phyloP scores from a whole-genome alignment of 1,140 invertebrate genomes.

The Caenorhabditis latens region DNA sequence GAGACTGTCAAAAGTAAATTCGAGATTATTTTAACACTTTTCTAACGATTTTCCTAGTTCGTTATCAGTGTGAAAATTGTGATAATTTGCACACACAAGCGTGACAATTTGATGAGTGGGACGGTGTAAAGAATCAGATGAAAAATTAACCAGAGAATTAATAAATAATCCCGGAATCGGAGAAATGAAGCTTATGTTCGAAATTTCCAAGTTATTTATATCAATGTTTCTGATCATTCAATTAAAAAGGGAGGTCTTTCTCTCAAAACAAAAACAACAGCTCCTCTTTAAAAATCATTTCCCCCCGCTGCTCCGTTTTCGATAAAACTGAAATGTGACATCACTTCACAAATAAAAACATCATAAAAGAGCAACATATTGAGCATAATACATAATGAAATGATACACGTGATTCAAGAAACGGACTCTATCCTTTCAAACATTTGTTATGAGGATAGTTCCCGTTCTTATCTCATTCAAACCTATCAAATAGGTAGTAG shows the following conservation, averaged over 20 bases:
- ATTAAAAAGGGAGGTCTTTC: not conserved
- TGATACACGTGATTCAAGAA: not conserved
- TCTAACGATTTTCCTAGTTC: slow-evolving; percentile 14
- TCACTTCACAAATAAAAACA: slow-evolving; percentile 2
- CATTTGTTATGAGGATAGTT: not conserved
- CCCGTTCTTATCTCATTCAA: not conserved
- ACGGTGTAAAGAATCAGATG: slow-evolving; percentile 1
- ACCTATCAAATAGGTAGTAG: not conserved
- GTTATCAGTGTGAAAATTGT: slow-evolving; percentile 36
- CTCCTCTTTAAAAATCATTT: slow-evolving; percentile 33
- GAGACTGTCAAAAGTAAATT: slow-evolving; percentile 27
- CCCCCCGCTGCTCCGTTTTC: not conserved
- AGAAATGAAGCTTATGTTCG: not conserved
- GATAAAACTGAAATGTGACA: slow-evolving; percentile 27
- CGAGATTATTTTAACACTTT: slow-evolving; percentile 53
- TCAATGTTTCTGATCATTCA: not conserved
- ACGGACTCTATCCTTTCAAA: slow-evolving; percentile 34
- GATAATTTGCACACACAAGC: slow-evolving; percentile 51
- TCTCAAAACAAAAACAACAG: slow-evolving; percentile 17
- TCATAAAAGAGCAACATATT: not conserved
- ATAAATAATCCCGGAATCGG: slow-evolving; percentile 32
- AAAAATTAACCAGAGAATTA: not conserved
- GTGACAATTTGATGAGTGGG: slow-evolving; percentile 44
- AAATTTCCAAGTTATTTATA: not conserved
- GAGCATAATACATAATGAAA: not conserved